phyloP scores from a whole-genome alignment of 2,888 invertebrate species.

The Eucriotettix oculatus region DNA sequence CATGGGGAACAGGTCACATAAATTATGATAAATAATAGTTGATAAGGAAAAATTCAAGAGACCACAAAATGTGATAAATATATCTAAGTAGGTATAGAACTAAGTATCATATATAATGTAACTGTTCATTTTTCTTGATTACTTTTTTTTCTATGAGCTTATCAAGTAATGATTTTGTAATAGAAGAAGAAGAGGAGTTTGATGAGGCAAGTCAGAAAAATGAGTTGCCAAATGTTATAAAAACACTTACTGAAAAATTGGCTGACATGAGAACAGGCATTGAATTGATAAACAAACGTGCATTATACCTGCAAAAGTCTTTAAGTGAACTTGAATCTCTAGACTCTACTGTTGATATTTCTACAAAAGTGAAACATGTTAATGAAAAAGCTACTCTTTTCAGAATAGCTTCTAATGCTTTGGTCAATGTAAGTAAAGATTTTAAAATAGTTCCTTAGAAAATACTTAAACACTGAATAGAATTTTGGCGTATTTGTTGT shows the following conservation, averaged over 20 bases:
- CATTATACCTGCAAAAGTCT: conserved; percentile 64
- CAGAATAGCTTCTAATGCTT: conserved; percentile 86
- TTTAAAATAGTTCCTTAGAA: too few relatives aligned
- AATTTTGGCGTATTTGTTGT: too few relatives aligned
- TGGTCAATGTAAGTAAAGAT: conserved; percentile 68
- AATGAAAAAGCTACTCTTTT: conserved; percentile 90
- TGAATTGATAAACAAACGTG: conserved; percentile 79
- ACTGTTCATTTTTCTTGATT: too few relatives aligned
- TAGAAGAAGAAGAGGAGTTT: conserved; percentile 55
- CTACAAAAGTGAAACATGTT: conserved; percentile 70
- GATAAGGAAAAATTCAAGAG: too few relatives aligned
- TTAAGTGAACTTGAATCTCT: conserved; percentile 60
- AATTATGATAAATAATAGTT: too few relatives aligned
- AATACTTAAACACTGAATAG: too few relatives aligned
- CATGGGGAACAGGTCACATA: too few relatives aligned
- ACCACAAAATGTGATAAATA: too few relatives aligned
- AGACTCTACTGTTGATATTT: conserved; percentile 38
- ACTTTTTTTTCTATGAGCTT: too few relatives aligned
- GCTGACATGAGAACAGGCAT: conserved; percentile 85
- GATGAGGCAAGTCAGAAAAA: conserved; percentile 33
- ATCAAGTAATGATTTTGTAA: conserved; percentile 16
- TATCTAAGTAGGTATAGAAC: too few relatives aligned
- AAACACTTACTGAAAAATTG: conserved; percentile 53
- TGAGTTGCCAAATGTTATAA: conserved; percentile 34
- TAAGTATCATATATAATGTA: too few relatives aligned